A percentile compares a stretch with the other conserved stretches of the same genome.
phyloP scores from a whole-genome alignment of 2,113 vertebrate species.

The Phylloscopus whistleri region DNA sequence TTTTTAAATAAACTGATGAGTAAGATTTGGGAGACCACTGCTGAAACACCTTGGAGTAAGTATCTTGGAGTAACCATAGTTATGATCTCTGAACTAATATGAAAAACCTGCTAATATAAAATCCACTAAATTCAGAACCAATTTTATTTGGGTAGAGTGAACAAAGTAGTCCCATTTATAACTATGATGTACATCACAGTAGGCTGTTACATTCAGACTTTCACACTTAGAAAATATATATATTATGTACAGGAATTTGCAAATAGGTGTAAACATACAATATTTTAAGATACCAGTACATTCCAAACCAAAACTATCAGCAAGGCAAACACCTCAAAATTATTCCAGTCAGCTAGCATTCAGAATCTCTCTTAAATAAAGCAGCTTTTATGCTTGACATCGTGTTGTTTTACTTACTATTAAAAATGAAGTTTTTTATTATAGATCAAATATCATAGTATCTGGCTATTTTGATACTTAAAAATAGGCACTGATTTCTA shows the following conservation, averaged over 20 bases:
- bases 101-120: background rate
- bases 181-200: slow-evolving; percentile 74
- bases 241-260: slow-evolving; percentile 77
- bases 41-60: background rate
- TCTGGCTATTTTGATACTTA: slow-evolving; percentile 46
- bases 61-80: background rate
- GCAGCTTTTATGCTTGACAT: slow-evolving; percentile 24
- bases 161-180: slow-evolving; percentile 65
- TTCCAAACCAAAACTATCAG: slow-evolving; percentile 65
- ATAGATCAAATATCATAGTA: slow-evolving; percentile 6
- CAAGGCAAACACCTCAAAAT: slow-evolving; percentile 59
- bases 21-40: background rate
- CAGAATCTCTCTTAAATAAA: slow-evolving; percentile 54
- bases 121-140: slow-evolving; percentile 50
- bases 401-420: slow-evolving; percentile 18
- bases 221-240: slow-evolving; percentile 80
- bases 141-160: slow-evolving; percentile 72
- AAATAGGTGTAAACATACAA: slow-evolving; percentile 75
- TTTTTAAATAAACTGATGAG: slow-evolving; percentile 60
- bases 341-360: slow-evolving; percentile 57
- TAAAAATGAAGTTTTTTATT: slow-evolving; percentile 14
- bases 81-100: background rate
- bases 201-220: slow-evolving; percentile 76
- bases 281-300: slow-evolving; percentile 70
- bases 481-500: slow-evolving; percentile 74